These are phyloP conservation scores for Pangasius macronema DNA, from an alignment of 2,797 vertebrate species.

Conservation along the genomic window DNA sequence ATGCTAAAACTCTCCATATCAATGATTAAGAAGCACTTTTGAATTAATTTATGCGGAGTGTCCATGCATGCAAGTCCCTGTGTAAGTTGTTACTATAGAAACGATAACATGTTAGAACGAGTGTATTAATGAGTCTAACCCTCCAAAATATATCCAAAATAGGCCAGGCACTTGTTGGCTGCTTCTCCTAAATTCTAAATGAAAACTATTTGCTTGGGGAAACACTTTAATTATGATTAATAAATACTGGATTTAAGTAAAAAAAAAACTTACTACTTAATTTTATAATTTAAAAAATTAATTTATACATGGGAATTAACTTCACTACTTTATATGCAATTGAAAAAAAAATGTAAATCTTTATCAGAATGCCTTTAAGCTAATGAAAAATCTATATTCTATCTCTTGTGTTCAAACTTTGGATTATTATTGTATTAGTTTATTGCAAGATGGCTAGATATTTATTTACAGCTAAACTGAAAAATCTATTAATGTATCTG, in stretches of 20 bases:
- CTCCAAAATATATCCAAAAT: background rate
- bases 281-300: background rate
- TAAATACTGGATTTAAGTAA: background rate
- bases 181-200: background rate
- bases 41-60: background rate
- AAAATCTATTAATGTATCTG: background rate
- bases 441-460: background rate
- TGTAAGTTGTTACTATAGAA: background rate
- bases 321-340: background rate
- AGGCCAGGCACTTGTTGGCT: background rate
- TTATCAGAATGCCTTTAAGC: background rate
- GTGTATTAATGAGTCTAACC: background rate
- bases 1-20: background rate
- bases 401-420: background rate
- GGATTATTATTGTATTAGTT: background rate
- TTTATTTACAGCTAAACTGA: conserved; percentile 3
- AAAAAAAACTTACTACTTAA: background rate
- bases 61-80: background rate
- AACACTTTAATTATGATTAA: background rate
- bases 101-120: background rate
- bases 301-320: background rate
- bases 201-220: background rate
- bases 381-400: background rate
- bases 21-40: background rate
- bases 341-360: background rate